Conservation (phyloP, 1,140 invertebrate species). For the Rhagoletis zephyria region DNA sequence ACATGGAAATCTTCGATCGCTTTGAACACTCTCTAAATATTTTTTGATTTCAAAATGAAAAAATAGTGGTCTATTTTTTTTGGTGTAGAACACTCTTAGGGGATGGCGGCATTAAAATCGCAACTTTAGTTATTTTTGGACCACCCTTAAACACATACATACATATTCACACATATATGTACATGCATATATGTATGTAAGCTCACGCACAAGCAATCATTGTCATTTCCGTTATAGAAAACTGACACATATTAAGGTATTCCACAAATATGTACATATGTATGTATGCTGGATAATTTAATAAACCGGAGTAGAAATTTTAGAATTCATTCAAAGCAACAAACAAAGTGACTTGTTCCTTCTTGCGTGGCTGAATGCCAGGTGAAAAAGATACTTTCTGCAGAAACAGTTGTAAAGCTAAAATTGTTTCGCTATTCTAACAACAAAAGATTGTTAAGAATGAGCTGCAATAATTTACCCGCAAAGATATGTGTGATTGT, state of each 20-base stretch:
- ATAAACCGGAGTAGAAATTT: background rate
- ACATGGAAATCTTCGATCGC: too few relatives aligned
- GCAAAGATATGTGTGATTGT: too few relatives aligned
- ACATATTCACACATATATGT: too few relatives aligned
- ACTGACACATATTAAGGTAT: background rate
- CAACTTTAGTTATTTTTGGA: background rate
- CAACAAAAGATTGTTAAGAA: too few relatives aligned
- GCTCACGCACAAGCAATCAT: too few relatives aligned
- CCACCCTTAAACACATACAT: background rate
- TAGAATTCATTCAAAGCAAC: background rate
- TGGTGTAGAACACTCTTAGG: too few relatives aligned
- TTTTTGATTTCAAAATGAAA: too few relatives aligned
- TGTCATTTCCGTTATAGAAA: background rate
- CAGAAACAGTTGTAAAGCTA: background rate
- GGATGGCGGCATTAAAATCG: too few relatives aligned
- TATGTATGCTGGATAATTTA: background rate
- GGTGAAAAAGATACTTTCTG: background rate
- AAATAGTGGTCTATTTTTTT: too few relatives aligned
- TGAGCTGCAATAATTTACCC: too few relatives aligned
- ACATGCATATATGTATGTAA: background rate
- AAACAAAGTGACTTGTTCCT: slow-evolving; percentile 15
- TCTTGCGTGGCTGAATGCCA: background rate
- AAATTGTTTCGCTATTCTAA: too few relatives aligned
- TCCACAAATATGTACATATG: background rate
- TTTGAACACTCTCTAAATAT: too few relatives aligned